phyloP scores from a whole-genome alignment of 2,797 vertebrate genomes.

The Enteromius thamalakanensis region DNA sequence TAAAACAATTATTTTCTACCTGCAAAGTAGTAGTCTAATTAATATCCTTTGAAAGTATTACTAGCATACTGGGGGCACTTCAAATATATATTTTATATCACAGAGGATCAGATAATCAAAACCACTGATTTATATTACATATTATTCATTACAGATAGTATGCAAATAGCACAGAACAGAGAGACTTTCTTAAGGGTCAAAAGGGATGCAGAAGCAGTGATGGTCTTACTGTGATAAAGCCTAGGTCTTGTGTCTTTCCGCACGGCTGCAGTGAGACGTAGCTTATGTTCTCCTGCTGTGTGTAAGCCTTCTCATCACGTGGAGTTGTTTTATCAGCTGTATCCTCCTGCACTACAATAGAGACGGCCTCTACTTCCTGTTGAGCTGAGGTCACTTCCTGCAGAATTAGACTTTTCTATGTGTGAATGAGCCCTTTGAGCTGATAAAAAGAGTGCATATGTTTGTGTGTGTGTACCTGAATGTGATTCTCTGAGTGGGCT shows the following conservation, averaged over 20 bases:
- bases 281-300: constrained; percentile 9
- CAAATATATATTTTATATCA: not conserved
- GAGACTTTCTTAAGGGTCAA: not conserved
- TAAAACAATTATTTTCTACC: no score
- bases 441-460: constrained; percentile 38
- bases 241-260: constrained; percentile 36
- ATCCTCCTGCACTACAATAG: constrained; percentile 11
- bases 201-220: not conserved
- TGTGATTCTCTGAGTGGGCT: constrained; percentile 45
- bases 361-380: constrained; percentile 7
- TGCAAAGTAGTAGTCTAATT: not conserved
- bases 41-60: not conserved
- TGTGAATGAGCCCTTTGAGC: not conserved
- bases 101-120: not conserved
- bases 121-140: not conserved
- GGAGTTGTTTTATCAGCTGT: not conserved
- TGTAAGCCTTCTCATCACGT: constrained; percentile 15
- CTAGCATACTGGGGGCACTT: not conserved
- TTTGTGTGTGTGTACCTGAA: constrained; percentile 35
- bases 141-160: not conserved
- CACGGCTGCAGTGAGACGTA: not conserved
- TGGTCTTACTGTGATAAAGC: constrained; percentile 58
- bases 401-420: not conserved
- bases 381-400: constrained; percentile 40
- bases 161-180: not conserved